phyloP scores from a whole-genome alignment of 2,113 vertebrate species.

The Pygoscelis antarcticus region DNA sequence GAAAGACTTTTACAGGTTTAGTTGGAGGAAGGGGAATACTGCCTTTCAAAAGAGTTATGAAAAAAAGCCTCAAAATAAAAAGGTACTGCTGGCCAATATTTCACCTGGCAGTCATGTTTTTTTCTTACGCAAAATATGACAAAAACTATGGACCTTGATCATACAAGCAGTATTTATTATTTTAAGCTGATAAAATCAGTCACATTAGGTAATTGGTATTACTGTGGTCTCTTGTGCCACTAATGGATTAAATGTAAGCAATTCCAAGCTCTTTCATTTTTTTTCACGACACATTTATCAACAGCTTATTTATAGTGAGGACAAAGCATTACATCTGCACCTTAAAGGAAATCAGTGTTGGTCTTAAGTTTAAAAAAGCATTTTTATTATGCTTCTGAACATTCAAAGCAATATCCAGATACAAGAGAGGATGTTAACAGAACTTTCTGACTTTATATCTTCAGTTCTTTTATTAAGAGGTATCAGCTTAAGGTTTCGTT shows the following conservation, averaged over 20 bases:
- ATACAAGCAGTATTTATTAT: neutral
- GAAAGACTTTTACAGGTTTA: neutral
- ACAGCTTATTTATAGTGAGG: neutral
- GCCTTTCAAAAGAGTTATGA: neutral
- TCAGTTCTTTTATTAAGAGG: neutral
- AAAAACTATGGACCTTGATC: neutral
- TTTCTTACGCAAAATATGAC: neutral
- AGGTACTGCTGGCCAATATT: neutral
- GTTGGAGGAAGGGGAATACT: neutral
- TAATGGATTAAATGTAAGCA: neutral
- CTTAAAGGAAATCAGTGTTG: neutral
- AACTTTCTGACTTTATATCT: neutral
- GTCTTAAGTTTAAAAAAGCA: neutral
- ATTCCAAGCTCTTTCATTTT: neutral
- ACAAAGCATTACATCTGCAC: neutral
- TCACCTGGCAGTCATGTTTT: neutral
- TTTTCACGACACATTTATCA: neutral
- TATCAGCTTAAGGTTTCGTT: neutral
- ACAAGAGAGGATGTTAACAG: neutral
- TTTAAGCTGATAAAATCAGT: neutral
- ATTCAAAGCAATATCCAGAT: neutral
- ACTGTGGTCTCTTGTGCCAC: neutral
- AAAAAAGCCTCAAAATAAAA: neutral
- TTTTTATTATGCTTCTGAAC: neutral
- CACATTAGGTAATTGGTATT: neutral